Evolutionary conservation across 2,113 vertebrate species (phyloP).

Genomic region (Nasalis larvatus): DNA sequence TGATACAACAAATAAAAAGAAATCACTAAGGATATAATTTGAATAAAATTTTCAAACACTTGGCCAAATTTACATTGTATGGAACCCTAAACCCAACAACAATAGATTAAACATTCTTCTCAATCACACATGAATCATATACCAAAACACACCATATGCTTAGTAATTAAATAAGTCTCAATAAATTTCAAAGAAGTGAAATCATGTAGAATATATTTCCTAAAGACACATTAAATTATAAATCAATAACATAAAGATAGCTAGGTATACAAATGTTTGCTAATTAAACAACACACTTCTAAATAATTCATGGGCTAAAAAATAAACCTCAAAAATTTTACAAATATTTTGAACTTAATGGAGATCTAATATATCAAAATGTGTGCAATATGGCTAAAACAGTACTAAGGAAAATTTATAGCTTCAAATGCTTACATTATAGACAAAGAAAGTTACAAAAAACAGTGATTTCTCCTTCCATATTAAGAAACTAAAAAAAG

Average conservation of each 20-base stretch:
- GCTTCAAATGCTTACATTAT: not conserved
- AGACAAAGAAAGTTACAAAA: not conserved
- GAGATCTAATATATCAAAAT: not conserved
- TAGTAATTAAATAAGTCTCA: not conserved
- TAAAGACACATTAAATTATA: slow-evolving; percentile 32
- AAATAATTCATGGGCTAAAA: not conserved
- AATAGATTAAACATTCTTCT: slow-evolving; percentile 32
- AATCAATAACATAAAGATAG: slow-evolving; percentile 31
- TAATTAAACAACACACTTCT: slow-evolving; percentile 1
- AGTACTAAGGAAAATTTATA: not conserved
- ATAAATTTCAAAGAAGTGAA: slow-evolving; percentile 28
- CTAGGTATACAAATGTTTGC: not conserved
- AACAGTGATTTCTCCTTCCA: not conserved
- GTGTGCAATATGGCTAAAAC: not conserved
- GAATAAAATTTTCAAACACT: not conserved
- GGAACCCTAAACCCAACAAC: not conserved
- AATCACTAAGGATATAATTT: not conserved
- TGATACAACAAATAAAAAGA: not conserved
- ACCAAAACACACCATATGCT: not conserved
- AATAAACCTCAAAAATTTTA: not conserved
- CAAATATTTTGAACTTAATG: not conserved
- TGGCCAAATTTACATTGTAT: not conserved
- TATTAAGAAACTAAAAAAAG: not conserved
- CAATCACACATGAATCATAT: not conserved
- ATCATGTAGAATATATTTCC: not conserved